These are phyloP conservation scores for Atrina japonica DNA, from an alignment of 2,888 invertebrate species.

Conservation along the genomic window DNA sequence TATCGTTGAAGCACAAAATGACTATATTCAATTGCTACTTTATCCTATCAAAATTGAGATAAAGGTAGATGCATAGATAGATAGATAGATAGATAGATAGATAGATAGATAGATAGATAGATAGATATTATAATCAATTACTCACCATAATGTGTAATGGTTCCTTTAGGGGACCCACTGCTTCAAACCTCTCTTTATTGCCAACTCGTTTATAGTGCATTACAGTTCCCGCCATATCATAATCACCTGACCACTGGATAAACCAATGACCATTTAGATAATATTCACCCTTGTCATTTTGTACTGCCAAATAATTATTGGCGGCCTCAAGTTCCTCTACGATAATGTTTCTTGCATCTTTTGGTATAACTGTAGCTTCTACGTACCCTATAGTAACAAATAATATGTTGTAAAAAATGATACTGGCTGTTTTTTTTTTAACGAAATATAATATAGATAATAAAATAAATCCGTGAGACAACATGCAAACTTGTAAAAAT, in stretches of 20 bases:
- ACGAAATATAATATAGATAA: too few relatives aligned
- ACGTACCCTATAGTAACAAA: slow-evolving; percentile 83
- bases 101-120: too few relatives aligned
- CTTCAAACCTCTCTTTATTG: slow-evolving; percentile 90
- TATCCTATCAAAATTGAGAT: too few relatives aligned
- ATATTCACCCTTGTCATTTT: slow-evolving; percentile 86
- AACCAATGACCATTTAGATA: slow-evolving; percentile 91
- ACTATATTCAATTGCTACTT: too few relatives aligned
- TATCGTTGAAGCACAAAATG: too few relatives aligned
- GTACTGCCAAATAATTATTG: slow-evolving; percentile 90
- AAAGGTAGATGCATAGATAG: too few relatives aligned
- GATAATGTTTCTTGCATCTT: slow-evolving; percentile 89
- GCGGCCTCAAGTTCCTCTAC: slow-evolving; percentile 89
- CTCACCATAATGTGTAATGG: slow-evolving; percentile 91
- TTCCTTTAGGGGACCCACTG: slow-evolving; percentile 91
- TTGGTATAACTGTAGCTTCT: slow-evolving; percentile 86
- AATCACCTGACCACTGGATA: slow-evolving; percentile 87
- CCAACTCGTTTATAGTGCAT: slow-evolving; percentile 88
- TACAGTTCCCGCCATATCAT: slow-evolving; percentile 89
- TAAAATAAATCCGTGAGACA: too few relatives aligned
- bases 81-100: too few relatives aligned
- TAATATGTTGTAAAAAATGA: slow-evolving; percentile 13
- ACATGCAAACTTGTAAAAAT: too few relatives aligned
- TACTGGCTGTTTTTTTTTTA: too few relatives aligned
- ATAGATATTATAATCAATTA: too few relatives aligned